phyloP scores from a whole-genome alignment of 2,113 vertebrate genomes.

The Cacatua alba region DNA sequence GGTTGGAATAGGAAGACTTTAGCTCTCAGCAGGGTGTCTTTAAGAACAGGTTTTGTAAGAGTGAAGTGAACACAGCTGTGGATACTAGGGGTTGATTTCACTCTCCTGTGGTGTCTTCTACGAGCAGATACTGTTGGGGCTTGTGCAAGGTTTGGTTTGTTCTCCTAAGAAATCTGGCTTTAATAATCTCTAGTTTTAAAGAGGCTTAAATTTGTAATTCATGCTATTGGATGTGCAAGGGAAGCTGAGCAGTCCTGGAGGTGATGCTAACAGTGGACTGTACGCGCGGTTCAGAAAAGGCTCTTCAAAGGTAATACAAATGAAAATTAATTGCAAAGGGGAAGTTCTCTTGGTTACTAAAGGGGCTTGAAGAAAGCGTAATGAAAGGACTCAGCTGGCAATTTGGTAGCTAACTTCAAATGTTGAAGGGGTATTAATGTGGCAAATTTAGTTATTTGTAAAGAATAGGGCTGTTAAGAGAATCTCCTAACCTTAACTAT shows the following conservation, averaged over 20 bases:
- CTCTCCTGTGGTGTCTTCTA: neutral
- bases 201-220: neutral
- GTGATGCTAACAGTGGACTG: neutral
- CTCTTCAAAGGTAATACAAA: neutral
- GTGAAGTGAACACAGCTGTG: neutral
- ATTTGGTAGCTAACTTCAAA: neutral
- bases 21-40: neutral
- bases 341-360: neutral
- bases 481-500: neutral
- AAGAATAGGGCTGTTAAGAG: neutral
- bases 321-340: neutral
- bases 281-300: rapidly evolving
- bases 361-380: neutral
- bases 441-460: neutral
- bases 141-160: neutral
- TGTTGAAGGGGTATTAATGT: neutral
- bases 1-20: neutral
- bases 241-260: neutral
- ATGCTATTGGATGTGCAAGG: neutral
- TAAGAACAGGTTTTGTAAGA: neutral
- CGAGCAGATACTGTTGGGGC: neutral
- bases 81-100: neutral
- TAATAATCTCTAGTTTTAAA: neutral
- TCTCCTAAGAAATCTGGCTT: neutral
- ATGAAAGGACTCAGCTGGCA: neutral